Evolutionary conservation across 2,888 invertebrate species (phyloP).

Genomic region (Catocala fraxini): DNA sequence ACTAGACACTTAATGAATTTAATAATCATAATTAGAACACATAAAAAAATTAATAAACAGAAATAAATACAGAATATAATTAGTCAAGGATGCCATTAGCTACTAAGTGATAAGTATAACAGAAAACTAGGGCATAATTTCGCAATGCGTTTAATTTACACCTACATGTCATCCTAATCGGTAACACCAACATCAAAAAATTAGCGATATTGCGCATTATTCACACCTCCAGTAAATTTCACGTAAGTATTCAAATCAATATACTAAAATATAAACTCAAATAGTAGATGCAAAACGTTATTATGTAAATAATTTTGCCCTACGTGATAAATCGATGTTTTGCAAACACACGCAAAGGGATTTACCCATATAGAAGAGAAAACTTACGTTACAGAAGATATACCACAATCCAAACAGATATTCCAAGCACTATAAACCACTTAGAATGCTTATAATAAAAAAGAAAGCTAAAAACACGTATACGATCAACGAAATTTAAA

Average conservation of each 20-base stretch:
- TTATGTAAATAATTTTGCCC: slow-evolving; percentile 9
- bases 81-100: background rate
- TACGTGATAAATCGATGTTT: slow-evolving; percentile 52
- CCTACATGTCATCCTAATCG: no score
- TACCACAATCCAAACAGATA: slow-evolving; percentile 59
- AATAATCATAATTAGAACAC: background rate
- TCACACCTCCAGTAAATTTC: background rate
- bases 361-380: slow-evolving; percentile 53
- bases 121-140: background rate
- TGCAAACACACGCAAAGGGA: slow-evolving; percentile 61
- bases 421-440: slow-evolving; percentile 50
- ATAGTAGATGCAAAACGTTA: background rate
- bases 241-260: background rate
- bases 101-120: background rate
- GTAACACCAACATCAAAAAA: no score
- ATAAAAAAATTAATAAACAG: background rate
- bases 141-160: background rate
- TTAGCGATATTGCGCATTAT: no score
- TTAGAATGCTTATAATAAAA: slow-evolving; percentile 37
- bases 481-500: slow-evolving; percentile 54
- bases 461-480: slow-evolving; percentile 45
- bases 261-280: no score
- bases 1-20: background rate
- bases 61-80: background rate
- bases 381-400: slow-evolving; percentile 58